Conservation (phyloP, 2,888 invertebrate species). For the Noctuana brunneofusca region DNA sequence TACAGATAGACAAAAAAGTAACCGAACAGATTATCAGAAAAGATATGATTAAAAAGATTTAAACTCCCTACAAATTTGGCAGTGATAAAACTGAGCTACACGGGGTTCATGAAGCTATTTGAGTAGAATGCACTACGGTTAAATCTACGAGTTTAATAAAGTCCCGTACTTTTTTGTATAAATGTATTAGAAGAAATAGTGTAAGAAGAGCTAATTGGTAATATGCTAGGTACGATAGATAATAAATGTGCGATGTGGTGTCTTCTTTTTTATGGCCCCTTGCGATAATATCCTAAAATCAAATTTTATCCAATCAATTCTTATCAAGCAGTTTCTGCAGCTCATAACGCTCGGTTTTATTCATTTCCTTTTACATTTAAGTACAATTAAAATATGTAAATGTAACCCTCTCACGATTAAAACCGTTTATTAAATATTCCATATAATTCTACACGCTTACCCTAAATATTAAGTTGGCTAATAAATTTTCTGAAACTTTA, state of each 20-base stretch:
- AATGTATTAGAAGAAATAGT: slow-evolving; percentile 19
- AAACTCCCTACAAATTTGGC: neutral
- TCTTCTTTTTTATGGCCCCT: slow-evolving; percentile 66
- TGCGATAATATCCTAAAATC: slow-evolving; percentile 58
- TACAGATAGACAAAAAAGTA: slow-evolving; percentile 27
- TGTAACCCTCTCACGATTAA: slow-evolving; percentile 30
- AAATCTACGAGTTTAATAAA: neutral
- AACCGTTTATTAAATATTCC: slow-evolving; percentile 55
- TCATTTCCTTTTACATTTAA: slow-evolving; percentile 57
- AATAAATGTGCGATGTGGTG: slow-evolving; percentile 45
- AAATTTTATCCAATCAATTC: slow-evolving; percentile 52
- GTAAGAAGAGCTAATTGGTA: slow-evolving; percentile 36
- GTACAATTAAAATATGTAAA: slow-evolving; percentile 61
- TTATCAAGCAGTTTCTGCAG: slow-evolving; percentile 59
- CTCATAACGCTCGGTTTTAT: slow-evolving; percentile 42
- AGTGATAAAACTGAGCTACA: slow-evolving; percentile 2
- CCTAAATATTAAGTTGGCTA: slow-evolving; percentile 69
- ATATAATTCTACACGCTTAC: slow-evolving; percentile 67
- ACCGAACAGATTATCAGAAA: neutral
- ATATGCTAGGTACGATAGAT: slow-evolving; percentile 39
- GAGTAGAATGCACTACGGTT: neutral
- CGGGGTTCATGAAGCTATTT: neutral
- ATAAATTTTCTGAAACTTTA: slow-evolving; percentile 75
- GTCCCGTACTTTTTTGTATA: slow-evolving; percentile 16
- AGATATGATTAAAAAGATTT: neutral